phyloP scores from a whole-genome alignment of 2,113 vertebrate genomes.

The Poeciliopsis prolifica region DNA sequence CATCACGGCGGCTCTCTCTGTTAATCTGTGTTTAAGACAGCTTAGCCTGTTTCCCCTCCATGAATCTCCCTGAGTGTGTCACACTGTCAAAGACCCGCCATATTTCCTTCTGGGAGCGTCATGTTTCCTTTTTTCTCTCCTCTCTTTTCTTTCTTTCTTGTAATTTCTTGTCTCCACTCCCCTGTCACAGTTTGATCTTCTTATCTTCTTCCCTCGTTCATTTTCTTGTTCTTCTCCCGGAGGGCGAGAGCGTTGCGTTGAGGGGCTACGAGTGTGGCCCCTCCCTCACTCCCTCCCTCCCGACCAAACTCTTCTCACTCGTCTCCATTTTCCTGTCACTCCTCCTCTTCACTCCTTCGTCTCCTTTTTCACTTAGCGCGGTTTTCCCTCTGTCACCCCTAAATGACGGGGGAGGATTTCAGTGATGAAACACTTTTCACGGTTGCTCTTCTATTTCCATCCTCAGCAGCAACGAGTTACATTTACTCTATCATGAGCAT shows the following conservation, averaged over 20 bases:
- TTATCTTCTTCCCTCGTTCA: conserved; percentile 24
- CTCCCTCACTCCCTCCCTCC: conserved; percentile 23
- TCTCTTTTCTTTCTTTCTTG: conserved; percentile 9
- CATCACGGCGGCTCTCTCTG: conserved; percentile 15
- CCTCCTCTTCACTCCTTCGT: conserved; percentile 47
- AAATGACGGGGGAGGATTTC: conserved; percentile 41
- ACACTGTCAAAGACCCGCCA: conserved; percentile 38
- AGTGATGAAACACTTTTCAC: conserved; percentile 34
- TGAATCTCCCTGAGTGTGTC: conserved; percentile 41
- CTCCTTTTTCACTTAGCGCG: conserved; percentile 67
- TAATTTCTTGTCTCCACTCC: conserved; percentile 24
- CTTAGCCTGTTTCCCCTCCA: conserved; percentile 34
- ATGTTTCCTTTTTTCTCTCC: conserved; percentile 5
- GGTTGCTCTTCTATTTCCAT: conserved; percentile 37
- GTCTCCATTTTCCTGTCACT: conserved; percentile 44
- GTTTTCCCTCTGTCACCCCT: conserved; percentile 51
- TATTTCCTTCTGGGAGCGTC: conserved; percentile 31
- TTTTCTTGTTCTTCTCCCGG: conserved; percentile 16
- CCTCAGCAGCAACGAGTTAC: conserved; percentile 17
- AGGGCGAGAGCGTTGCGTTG: conserved; percentile 32
- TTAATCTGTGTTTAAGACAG: conserved; percentile 55
- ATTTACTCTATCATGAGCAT: too few species aligned
- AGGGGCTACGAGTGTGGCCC: conserved; percentile 59
- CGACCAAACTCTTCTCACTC: conserved; percentile 36
- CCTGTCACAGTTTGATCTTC: conserved; percentile 46